Percentiles rank a stretch among this genome's conserved stretches.
These are phyloP conservation scores for Borostomias antarcticus DNA, from an alignment of 2,797 vertebrate genomes.

Conservation along the genomic window DNA sequence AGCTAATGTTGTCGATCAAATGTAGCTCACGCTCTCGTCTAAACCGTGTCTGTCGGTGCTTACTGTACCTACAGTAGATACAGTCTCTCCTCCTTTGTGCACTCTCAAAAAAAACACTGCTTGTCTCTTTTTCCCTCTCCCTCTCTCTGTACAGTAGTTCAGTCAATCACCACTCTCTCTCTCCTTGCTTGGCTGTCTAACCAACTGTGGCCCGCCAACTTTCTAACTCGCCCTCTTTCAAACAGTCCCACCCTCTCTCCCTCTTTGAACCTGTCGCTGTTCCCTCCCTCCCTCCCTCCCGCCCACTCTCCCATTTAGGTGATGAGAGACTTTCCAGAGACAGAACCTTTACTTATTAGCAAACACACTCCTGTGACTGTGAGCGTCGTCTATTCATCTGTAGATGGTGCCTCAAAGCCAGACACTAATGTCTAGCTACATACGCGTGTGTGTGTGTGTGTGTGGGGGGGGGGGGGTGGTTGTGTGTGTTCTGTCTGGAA, in stretches of 20 bases:
- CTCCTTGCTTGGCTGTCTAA: conserved; percentile 35
- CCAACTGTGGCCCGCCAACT: conserved; percentile 52
- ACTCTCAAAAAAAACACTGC: background rate
- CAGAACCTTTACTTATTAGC: background rate
- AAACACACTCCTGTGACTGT: background rate
- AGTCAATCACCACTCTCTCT: conserved; percentile 22
- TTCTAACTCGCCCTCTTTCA: conserved; percentile 31
- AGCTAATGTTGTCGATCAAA: too few species aligned
- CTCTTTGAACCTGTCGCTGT: conserved; percentile 20
- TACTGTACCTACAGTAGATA: too few species aligned
- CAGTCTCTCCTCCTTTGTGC: conserved; percentile 4
- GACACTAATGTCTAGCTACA: conserved; percentile 23
- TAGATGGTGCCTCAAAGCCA: conserved; percentile 23
- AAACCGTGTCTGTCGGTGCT: too few species aligned
- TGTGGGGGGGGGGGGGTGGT: background rate
- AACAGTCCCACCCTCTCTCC: conserved; percentile 32
- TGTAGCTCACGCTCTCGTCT: too few species aligned
- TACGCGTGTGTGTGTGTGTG: background rate
- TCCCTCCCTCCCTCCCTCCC: conserved; percentile 33
- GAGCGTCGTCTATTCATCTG: conserved; percentile 31
- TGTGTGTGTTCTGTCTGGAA: background rate
- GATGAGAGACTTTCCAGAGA: conserved; percentile 14
- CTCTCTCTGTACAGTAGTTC: background rate
- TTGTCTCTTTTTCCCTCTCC: background rate
- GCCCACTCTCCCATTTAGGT: background rate